Conservation (phyloP, 2,888 invertebrate genomes). For the Hydroisotoma schaefferi region DNA sequence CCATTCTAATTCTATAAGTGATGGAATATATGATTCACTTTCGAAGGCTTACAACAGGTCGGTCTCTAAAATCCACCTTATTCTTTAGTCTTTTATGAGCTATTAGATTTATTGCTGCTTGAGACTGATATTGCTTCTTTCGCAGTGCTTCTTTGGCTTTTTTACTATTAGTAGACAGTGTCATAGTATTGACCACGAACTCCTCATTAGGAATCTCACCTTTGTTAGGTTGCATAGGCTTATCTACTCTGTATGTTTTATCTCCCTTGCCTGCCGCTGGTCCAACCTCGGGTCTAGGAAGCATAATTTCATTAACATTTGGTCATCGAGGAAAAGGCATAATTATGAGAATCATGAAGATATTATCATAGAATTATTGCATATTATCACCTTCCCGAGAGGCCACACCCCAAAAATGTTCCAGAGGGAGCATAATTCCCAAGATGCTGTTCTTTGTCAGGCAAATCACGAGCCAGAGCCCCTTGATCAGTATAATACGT, state of each 20-base stretch:
- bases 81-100: no score
- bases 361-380: background rate
- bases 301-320: background rate
- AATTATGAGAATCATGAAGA: background rate
- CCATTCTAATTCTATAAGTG: no score
- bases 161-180: background rate
- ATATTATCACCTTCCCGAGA: background rate
- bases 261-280: background rate
- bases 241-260: background rate
- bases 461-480: slow-evolving; percentile 31
- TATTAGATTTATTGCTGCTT: background rate
- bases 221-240: background rate
- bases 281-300: background rate
- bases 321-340: no score
- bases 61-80: background rate
- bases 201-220: background rate
- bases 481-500: slow-evolving; percentile 32
- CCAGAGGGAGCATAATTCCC: slow-evolving; percentile 34
- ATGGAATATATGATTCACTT: background rate
- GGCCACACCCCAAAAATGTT: no score
- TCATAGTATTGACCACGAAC: background rate
- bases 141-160: background rate
- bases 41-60: background rate
- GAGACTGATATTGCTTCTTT: background rate
- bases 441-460: slow-evolving; percentile 27